Percentiles rank a stretch among this genome's conserved stretches.
Evolutionary conservation across 2,888 invertebrate genomes (phyloP).

Genomic region (Galerucella pusilla): DNA sequence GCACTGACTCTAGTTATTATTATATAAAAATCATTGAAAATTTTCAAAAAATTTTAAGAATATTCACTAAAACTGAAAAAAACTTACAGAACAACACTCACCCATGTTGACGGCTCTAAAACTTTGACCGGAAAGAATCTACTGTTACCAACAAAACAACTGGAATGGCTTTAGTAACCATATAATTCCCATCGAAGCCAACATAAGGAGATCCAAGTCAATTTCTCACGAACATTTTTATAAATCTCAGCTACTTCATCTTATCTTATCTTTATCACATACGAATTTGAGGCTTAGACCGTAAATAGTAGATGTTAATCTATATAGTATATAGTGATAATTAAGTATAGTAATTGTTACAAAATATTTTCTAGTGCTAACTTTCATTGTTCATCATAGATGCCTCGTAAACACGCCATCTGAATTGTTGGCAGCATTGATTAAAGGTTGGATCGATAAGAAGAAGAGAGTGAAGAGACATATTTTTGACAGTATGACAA

Average conservation of each 20-base stretch:
- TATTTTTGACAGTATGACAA: slow-evolving; percentile 53
- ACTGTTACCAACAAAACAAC: slow-evolving; percentile 35
- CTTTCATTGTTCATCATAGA: background rate
- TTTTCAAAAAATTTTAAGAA: slow-evolving; percentile 18
- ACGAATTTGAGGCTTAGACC: background rate
- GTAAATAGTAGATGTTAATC: too few relatives aligned
- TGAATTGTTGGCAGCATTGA: slow-evolving; percentile 8
- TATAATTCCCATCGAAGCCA: background rate
- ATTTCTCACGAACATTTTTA: background rate
- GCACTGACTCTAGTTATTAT: slow-evolving; percentile 1
- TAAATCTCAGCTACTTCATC: background rate
- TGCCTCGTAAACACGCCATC: background rate
- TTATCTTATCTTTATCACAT: background rate
- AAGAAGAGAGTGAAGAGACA: background rate
- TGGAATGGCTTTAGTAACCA: slow-evolving; percentile 7
- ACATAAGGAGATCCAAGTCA: background rate
- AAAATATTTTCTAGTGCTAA: too few relatives aligned
- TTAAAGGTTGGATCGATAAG: slow-evolving; percentile 23
- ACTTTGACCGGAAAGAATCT: slow-evolving; percentile 53
- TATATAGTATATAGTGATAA: too few relatives aligned
- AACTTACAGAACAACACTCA: slow-evolving; percentile 54
- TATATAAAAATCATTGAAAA: background rate
- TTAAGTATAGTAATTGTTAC: too few relatives aligned
- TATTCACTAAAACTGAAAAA: slow-evolving; percentile 46
- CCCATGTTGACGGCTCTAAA: slow-evolving; percentile 62